These are phyloP conservation scores for Tinamus major DNA, from an alignment of 2,797 vertebrate genomes.

Conservation along the genomic window DNA sequence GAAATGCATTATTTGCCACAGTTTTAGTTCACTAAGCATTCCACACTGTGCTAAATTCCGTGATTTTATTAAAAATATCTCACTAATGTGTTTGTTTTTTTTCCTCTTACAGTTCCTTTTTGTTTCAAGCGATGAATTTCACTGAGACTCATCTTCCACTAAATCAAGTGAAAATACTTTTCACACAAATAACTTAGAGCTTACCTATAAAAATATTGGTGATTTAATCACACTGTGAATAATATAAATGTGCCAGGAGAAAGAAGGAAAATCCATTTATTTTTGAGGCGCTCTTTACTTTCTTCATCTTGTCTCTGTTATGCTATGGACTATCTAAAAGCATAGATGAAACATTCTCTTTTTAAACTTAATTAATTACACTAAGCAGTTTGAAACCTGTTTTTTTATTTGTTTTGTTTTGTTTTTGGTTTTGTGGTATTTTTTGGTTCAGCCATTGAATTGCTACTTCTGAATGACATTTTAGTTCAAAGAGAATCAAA, in stretches of 20 bases:
- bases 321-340: background rate
- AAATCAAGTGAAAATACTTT: conserved; percentile 28
- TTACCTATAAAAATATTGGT: conserved; percentile 7
- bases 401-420: background rate
- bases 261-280: background rate
- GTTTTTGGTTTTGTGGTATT: background rate
- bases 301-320: background rate
- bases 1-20: background rate
- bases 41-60: background rate
- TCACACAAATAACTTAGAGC: background rate
- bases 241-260: background rate
- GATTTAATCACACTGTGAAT: background rate
- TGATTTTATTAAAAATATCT: background rate
- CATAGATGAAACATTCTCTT: background rate
- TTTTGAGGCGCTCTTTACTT: background rate
- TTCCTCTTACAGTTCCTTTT: background rate
- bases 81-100: background rate
- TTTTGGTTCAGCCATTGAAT: background rate
- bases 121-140: background rate
- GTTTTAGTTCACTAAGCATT: background rate
- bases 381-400: background rate
- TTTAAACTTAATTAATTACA: background rate
- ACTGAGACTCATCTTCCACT: background rate
- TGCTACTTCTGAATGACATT: background rate
- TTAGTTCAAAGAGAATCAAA: background rate